Base-by-base conservation (phyloP, 1,140 invertebrate species). In the Campodea augens region DNA sequence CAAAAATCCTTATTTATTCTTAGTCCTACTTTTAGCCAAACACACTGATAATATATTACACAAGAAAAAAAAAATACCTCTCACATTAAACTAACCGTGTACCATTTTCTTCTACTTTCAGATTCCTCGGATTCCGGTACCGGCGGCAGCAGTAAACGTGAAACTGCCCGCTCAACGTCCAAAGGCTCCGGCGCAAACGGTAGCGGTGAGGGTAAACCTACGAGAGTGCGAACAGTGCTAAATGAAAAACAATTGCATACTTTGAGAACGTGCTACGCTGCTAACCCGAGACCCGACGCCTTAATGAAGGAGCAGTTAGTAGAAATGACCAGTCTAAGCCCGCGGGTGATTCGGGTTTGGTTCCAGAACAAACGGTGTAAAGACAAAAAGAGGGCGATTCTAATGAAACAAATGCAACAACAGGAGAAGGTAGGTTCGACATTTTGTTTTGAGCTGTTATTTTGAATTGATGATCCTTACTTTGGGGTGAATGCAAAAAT, bases 291-390 rank as follows among this genome's bases (percentile, higher is more conserved):
- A 38, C 95, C 95, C 7, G 95, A 99, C 66, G 93, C 93, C 7
- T 72, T 97, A 22, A 97, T 97, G 90, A 98, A 99, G 68, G 95
- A 99, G 61, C 91, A 98, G 60, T 70, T 99, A 44, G 92, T 97
- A 7, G 95, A 98, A 64, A 95, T 97, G 90, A 99, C 95, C 0
- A 78, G 86, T 0, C 73, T 98, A 2, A 91, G 84, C 54, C 90
- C 91, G 1, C 66, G 92, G 18, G 92, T 98, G 45, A 97, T 97
- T 55, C 72, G 92, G 55, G 92, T 97, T 15, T 98, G 92, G 92
- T 97, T 96, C 68, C 89, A 98, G 66, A 99, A 98, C 67, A 98
- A 98, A 63, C 67, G 95, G 24, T 98, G 93, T 69, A 98, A 98
- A 64, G 95, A 98, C 66, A 98, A 98, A 67, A 98, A 98, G 68